phyloP scores from a whole-genome alignment of 2,888 invertebrate genomes.

The Uropetala carovei region DNA sequence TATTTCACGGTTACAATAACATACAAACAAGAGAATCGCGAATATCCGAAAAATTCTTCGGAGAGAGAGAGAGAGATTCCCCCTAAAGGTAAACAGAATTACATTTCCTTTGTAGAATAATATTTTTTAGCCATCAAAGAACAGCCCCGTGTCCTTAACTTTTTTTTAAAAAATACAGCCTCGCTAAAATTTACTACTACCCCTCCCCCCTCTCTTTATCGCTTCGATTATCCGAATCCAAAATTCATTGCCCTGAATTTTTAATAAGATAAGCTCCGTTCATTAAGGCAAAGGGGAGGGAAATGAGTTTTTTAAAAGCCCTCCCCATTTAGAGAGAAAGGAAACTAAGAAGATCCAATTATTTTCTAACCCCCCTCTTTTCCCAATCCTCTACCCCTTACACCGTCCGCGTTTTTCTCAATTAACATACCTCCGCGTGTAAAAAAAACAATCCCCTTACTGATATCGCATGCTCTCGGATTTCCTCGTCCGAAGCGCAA shows the following conservation, averaged over 20 bases:
- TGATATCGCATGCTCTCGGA: not conserved
- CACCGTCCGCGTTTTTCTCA: not conserved
- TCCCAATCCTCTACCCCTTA: not conserved
- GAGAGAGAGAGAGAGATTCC: too few relatives aligned
- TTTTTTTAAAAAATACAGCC: too few relatives aligned
- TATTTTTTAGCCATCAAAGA: too few relatives aligned
- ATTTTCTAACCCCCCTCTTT: not conserved
- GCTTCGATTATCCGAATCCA: not conserved
- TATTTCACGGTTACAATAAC: too few relatives aligned
- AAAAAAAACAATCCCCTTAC: not conserved
- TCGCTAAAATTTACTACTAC: too few relatives aligned
- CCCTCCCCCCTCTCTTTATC: not conserved
- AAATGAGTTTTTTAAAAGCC: not conserved
- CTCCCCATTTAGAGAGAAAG: not conserved
- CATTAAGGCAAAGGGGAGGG: not conserved
- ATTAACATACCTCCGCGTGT: slow-evolving; percentile 1
- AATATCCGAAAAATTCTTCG: too few relatives aligned
- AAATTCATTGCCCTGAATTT: not conserved
- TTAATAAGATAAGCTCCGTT: slow-evolving; percentile 11
- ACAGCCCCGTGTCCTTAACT: too few relatives aligned
- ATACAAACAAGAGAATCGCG: too few relatives aligned
- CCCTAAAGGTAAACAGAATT: too few relatives aligned
- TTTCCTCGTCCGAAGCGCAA: not conserved
- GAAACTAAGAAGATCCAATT: not conserved
- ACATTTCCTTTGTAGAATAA: too few relatives aligned